These are phyloP conservation scores for Cariama cristata DNA, from an alignment of 2,113 vertebrate genomes.

Conservation along the genomic window DNA sequence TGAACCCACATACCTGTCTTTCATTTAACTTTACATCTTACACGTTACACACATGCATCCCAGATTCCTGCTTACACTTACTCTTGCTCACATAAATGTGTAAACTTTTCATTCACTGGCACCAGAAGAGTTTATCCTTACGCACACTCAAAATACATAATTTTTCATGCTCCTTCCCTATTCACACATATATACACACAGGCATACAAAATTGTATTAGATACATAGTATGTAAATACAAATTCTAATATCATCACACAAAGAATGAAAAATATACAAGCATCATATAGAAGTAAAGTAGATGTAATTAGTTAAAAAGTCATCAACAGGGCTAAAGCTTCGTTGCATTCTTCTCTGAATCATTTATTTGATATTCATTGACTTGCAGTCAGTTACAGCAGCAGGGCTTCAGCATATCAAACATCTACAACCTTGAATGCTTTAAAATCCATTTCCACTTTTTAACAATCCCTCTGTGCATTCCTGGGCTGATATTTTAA, in stretches of 20 bases:
- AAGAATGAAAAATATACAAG: neutral
- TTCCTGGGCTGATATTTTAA: neutral
- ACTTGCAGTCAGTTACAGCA: neutral
- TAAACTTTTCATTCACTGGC: neutral
- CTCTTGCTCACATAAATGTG: neutral
- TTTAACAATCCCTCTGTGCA: neutral
- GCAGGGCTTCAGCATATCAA: neutral
- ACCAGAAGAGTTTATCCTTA: neutral
- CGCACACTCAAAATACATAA: neutral
- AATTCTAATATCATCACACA: neutral
- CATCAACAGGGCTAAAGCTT: neutral
- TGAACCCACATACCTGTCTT: neutral
- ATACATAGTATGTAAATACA: neutral
- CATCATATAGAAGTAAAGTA: neutral
- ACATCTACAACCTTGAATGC: neutral
- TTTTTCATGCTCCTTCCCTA: neutral
- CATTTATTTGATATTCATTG: conserved; percentile 41
- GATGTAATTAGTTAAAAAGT: conserved; percentile 14
- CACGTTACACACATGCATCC: neutral
- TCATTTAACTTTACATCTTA: neutral
- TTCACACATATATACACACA: neutral
- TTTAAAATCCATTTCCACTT: conserved; percentile 22
- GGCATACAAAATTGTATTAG: neutral
- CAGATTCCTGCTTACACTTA: neutral
- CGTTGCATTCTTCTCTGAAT: neutral